Conservation (phyloP, 2,888 invertebrate species). For the Andrena hattorfiana region DNA sequence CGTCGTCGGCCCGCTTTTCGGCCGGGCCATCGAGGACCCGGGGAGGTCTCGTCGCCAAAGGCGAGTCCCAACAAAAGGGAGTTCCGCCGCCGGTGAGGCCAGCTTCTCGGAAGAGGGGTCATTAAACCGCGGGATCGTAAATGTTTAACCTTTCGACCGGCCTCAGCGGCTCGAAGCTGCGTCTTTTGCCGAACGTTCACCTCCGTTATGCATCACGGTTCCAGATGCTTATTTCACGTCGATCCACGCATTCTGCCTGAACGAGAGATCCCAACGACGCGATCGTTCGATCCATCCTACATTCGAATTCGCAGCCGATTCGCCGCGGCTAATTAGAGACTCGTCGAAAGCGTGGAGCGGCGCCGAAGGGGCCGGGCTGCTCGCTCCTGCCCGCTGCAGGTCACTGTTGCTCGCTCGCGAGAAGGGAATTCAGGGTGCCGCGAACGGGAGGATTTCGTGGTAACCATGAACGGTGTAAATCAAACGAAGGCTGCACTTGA, state of each 20-base stretch:
- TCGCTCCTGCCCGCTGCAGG: neutral
- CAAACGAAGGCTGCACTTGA: slow-evolving; percentile 81
- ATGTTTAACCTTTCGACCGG: slow-evolving; percentile 64
- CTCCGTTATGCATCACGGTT: slow-evolving; percentile 33
- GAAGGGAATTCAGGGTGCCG: slow-evolving; percentile 54
- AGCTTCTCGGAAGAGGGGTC: slow-evolving; percentile 61
- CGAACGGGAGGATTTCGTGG: slow-evolving; percentile 72
- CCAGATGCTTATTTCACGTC: neutral
- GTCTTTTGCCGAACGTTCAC: slow-evolving; percentile 38
- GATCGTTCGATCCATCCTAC: neutral
- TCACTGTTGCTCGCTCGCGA: slow-evolving; percentile 7
- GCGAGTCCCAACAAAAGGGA: neutral
- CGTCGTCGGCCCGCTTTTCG: neutral
- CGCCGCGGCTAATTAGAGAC: neutral
- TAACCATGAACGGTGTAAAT: slow-evolving; percentile 80
- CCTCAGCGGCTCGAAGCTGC: slow-evolving; percentile 13
- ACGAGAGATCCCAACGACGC: neutral
- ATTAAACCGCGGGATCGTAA: slow-evolving; percentile 66
- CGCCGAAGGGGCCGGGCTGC: neutral
- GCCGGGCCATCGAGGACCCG: neutral
- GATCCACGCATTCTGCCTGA: neutral
- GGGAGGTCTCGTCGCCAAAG: neutral
- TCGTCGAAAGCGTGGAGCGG: neutral
- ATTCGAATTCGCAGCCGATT: slow-evolving; percentile 11
- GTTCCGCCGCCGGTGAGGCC: slow-evolving; percentile 7